Evolutionary conservation across 2,888 invertebrate genomes (phyloP).

Genomic region (Cryptus viduatorius): DNA sequence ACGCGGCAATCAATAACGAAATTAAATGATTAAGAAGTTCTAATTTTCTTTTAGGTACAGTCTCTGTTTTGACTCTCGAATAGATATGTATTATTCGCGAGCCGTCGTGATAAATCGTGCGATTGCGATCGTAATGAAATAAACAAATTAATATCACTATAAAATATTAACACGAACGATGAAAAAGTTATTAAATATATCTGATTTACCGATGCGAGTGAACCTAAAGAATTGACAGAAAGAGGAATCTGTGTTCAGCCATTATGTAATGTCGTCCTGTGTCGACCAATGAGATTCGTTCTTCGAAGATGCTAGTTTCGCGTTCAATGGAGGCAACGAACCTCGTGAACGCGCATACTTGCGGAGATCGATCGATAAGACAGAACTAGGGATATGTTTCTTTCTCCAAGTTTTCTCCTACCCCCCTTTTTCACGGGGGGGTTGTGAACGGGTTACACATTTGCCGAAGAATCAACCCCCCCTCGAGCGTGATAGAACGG

Average conservation of each 20-base stretch:
- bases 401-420: background rate
- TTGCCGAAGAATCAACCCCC: background rate
- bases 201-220: slow-evolving; percentile 49
- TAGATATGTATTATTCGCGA: background rate
- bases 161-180: background rate
- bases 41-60: background rate
- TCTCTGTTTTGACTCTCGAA: background rate
- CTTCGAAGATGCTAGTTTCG: background rate
- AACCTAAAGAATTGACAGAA: slow-evolving; percentile 53
- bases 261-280: slow-evolving; percentile 46
- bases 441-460: slow-evolving; percentile 2
- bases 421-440: background rate
- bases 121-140: background rate
- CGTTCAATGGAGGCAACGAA: background rate
- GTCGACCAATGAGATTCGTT: slow-evolving; percentile 5
- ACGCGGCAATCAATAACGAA: too few species aligned
- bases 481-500: background rate
- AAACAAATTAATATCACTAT: slow-evolving; percentile 1
- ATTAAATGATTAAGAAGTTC: too few species aligned
- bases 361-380: background rate
- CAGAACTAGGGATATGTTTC: background rate
- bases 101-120: background rate
- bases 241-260: slow-evolving; percentile 30
- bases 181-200: background rate
- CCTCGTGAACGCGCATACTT: background rate